Conservation (phyloP, 2,797 vertebrate species). For the Eidolon dupreanum region DNA sequence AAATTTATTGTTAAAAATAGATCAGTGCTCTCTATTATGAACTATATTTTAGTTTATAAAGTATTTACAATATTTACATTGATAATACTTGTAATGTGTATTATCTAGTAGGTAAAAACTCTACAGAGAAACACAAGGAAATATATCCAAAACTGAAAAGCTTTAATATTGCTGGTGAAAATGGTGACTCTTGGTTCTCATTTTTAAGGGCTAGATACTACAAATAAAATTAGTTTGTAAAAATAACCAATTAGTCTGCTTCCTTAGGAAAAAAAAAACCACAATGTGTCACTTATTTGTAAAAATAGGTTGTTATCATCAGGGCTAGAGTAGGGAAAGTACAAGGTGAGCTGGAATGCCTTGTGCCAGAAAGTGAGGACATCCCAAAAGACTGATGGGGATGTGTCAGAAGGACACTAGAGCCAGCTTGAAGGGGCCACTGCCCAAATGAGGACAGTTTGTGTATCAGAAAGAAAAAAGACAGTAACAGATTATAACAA, state of each 20-base stretch:
- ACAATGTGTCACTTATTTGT: background rate
- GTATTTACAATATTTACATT: background rate
- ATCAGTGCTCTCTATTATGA: background rate
- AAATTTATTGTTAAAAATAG: slow-evolving; percentile 27
- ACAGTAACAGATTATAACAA: background rate
- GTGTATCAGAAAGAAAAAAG: background rate
- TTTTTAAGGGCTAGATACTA: slow-evolving; percentile 35
- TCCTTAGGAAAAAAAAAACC: slow-evolving; percentile 1
- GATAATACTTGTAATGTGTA: background rate
- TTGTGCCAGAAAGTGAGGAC: background rate
- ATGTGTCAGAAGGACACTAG: background rate
- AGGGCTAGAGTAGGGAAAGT: background rate
- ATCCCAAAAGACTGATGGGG: background rate
- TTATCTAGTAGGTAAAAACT: background rate
- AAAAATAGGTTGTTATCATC: slow-evolving; percentile 8
- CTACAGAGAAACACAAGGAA: background rate
- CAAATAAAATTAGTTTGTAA: slow-evolving; percentile 47
- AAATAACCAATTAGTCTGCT: slow-evolving; percentile 41
- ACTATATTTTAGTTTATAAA: slow-evolving; percentile 10
- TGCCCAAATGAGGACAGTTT: background rate
- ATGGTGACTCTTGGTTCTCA: slow-evolving; percentile 17
- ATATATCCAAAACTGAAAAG: background rate
- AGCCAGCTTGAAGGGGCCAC: background rate
- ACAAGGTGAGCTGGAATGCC: background rate
- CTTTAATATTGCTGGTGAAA: background rate